Percentiles rank a stretch among this genome's conserved stretches.
Evolutionary conservation across 2,888 invertebrate genomes (phyloP).

Genomic region (Calliopum simillimum): DNA sequence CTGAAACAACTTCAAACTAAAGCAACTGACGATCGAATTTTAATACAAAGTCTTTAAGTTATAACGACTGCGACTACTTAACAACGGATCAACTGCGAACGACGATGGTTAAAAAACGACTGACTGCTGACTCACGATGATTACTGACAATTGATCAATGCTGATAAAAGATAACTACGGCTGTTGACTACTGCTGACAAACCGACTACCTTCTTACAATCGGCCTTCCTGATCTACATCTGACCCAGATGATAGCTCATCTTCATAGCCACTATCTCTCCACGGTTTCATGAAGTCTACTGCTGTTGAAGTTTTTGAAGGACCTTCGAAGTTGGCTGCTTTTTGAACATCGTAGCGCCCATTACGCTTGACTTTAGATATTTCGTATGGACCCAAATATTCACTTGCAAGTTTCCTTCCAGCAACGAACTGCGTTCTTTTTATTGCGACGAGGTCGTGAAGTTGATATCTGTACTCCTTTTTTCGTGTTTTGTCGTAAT

Average conservation of each 20-base stretch:
- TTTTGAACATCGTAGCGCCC: not conserved
- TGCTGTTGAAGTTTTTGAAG: not conserved
- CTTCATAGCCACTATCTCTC: not conserved
- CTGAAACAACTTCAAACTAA: too few relatives aligned
- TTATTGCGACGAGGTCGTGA: not conserved
- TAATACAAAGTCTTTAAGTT: too few relatives aligned
- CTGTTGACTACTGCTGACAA: too few relatives aligned
- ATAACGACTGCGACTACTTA: too few relatives aligned
- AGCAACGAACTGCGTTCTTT: conserved; percentile 1
- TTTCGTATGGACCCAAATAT: conserved; percentile 43
- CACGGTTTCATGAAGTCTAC: not conserved
- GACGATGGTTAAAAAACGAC: too few relatives aligned
- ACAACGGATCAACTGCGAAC: too few relatives aligned
- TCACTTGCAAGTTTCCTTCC: conserved; percentile 42
- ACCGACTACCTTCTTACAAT: too few relatives aligned
- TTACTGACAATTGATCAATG: too few relatives aligned
- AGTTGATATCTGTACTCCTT: not conserved
- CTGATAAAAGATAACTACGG: too few relatives aligned
- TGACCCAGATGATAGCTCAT: conserved; percentile 1
- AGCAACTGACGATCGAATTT: too few relatives aligned
- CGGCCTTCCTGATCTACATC: conserved; percentile 4
- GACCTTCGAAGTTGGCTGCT: not conserved
- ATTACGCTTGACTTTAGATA: not conserved
- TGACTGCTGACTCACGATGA: too few relatives aligned
- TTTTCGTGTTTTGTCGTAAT: not conserved